phyloP scores from a whole-genome alignment of 2,888 invertebrate genomes.

The Drosophila nr. perissopoda region DNA sequence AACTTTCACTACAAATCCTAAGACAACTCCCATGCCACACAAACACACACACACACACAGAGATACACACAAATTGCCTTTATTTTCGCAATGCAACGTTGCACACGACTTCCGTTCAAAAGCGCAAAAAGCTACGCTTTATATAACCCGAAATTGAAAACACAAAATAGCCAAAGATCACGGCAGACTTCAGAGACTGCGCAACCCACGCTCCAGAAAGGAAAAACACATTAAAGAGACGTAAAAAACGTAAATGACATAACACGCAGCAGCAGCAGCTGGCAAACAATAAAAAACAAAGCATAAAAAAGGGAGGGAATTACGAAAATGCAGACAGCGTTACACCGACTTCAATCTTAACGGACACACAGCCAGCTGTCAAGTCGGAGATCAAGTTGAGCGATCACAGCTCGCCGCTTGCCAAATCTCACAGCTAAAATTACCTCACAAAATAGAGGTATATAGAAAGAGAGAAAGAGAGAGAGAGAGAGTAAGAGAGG shows the following conservation, averaged over 20 bases:
- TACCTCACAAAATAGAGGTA: constrained; percentile 68
- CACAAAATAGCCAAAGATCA: constrained; percentile 19
- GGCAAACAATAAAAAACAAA: constrained; percentile 7
- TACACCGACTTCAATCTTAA: constrained; percentile 23
- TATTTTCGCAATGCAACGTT: constrained; percentile 74
- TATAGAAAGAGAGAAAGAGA: constrained; percentile 5
- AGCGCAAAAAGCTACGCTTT: constrained; percentile 46
- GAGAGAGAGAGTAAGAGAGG: background rate
- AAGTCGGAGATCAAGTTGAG: constrained; percentile 65
- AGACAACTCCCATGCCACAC: constrained; percentile 38
- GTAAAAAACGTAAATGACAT: constrained; percentile 48
- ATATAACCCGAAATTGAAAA: constrained; percentile 47
- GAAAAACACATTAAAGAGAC: constrained; percentile 47
- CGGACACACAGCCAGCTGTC: constrained; percentile 41
- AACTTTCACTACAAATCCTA: constrained; percentile 43
- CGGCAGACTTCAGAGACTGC: constrained; percentile 6
- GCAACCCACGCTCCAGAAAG: constrained; percentile 52
- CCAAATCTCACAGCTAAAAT: constrained; percentile 68
- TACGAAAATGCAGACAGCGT: constrained; percentile 66
- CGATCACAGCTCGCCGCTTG: constrained; percentile 65
- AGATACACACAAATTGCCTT: constrained; percentile 33
- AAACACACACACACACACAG: constrained; percentile 1
- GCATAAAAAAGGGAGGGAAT: constrained; percentile 28
- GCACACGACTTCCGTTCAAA: constrained; percentile 72
- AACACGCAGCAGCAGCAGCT: constrained; percentile 22